Evolutionary conservation across 2,888 invertebrate species (phyloP).

Genomic region (Nasonovia ribisnigri): DNA sequence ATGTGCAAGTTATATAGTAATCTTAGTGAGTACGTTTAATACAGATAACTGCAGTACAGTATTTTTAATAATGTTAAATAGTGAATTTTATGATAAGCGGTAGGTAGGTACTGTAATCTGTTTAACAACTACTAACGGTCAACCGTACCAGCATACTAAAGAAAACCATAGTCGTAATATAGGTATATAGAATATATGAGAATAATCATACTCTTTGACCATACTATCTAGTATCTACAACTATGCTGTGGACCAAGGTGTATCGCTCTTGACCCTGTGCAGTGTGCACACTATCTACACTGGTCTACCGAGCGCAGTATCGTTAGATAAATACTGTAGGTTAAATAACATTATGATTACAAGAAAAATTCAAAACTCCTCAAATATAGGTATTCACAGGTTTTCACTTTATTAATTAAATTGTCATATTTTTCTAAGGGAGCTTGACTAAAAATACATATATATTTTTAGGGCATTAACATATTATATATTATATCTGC

Average conservation of each 20-base stretch:
- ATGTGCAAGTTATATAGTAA: not conserved
- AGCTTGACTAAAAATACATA: too few relatives aligned
- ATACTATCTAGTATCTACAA: not conserved
- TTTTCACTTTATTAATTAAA: not conserved
- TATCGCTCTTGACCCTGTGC: not conserved
- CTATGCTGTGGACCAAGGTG: not conserved
- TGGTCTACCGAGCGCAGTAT: not conserved
- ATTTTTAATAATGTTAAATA: not conserved
- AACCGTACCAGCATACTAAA: not conserved
- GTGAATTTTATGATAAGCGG: too few relatives aligned
- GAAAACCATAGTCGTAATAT: not conserved
- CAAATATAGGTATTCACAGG: not conserved
- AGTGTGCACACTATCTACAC: not conserved
- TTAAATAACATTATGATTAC: not conserved
- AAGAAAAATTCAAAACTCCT: not conserved
- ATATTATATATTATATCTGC: too few relatives aligned
- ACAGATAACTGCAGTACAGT: not conserved
- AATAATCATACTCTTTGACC: not conserved
- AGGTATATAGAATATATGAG: not conserved
- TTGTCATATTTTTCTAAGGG: too few relatives aligned
- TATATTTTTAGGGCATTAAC: too few relatives aligned
- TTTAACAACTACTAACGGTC: not conserved
- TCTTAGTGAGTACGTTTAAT: not conserved
- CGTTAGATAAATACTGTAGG: not conserved
- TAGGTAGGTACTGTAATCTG: too few relatives aligned